A percentile compares a stretch with the other conserved stretches of the same genome.
These are phyloP conservation scores for Lepilemur septentrionalis DNA, from an alignment of 2,797 vertebrate genomes.

Conservation along the genomic window DNA sequence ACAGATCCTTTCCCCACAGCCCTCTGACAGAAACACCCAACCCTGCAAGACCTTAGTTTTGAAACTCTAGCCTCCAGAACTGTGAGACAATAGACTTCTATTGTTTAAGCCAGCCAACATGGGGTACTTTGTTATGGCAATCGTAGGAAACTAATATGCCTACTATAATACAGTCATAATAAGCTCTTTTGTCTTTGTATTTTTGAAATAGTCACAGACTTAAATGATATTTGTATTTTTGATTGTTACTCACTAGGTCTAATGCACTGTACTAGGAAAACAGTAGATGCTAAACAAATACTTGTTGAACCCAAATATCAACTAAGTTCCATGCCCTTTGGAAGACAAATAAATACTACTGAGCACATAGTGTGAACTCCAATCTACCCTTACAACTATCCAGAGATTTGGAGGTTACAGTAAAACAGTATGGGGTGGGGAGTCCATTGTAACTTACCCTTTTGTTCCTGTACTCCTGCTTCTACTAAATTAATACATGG, in stretches of 20 bases:
- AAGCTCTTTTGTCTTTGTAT: not conserved
- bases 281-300: not conserved
- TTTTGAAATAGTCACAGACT: not conserved
- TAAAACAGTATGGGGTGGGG: not conserved
- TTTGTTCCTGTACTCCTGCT: not conserved
- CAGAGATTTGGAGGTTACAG: not conserved
- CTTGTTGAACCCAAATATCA: not conserved
- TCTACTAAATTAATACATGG: not conserved
- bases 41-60: not conserved
- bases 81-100: not conserved
- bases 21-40: not conserved
- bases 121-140: not conserved
- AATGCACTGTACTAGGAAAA: not conserved
- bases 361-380: not conserved
- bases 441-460: fast-evolving
- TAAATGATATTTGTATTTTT: not conserved
- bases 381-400: not conserved
- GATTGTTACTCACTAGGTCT: not conserved
- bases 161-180: not conserved
- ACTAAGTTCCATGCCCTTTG: not conserved
- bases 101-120: not conserved
- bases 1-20: not conserved
- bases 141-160: not conserved
- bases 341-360: not conserved
- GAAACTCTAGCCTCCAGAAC: not conserved